Evolutionary conservation across 1,140 invertebrate species (phyloP).

Genomic region (Drosophila sechellia): DNA sequence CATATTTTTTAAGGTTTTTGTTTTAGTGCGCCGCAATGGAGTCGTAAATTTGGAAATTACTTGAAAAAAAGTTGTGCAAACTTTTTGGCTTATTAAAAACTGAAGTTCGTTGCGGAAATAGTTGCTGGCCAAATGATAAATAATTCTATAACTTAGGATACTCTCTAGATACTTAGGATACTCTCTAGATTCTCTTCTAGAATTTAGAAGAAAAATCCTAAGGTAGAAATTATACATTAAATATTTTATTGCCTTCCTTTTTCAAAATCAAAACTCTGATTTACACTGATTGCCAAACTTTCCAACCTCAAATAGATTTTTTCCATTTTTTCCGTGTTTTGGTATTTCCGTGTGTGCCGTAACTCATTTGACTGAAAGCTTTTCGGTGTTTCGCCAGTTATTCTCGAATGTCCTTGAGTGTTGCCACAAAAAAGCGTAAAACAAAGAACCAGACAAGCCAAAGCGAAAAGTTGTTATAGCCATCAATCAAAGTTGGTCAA

Average conservation of each 20-base stretch:
- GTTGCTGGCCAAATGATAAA: slow-evolving; percentile 23
- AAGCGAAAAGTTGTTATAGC: slow-evolving; percentile 47
- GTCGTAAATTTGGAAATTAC: slow-evolving; percentile 52
- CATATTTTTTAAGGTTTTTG: slow-evolving; percentile 42
- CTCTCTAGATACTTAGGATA: too few relatives aligned
- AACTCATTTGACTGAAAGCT: slow-evolving; percentile 79
- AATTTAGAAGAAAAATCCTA: background rate
- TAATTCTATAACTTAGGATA: slow-evolving; percentile 14
- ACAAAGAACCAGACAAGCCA: slow-evolving; percentile 29
- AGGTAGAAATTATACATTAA: background rate
- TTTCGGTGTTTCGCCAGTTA: slow-evolving; percentile 58
- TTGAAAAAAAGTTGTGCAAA: slow-evolving; percentile 31
- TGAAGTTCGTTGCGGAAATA: slow-evolving; percentile 18
- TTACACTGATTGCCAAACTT: slow-evolving; percentile 51
- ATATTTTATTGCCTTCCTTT: slow-evolving; percentile 3
- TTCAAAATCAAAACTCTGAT: slow-evolving; percentile 9
- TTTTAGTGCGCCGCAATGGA: slow-evolving; percentile 35
- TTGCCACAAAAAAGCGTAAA: slow-evolving; percentile 28
- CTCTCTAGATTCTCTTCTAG: background rate
- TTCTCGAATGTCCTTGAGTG: slow-evolving; percentile 52
- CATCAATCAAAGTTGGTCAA: slow-evolving; percentile 50
- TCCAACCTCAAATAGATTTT: slow-evolving; percentile 24
- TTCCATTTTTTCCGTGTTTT: slow-evolving; percentile 5
- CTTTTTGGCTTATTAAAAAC: slow-evolving; percentile 39
- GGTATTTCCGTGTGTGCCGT: slow-evolving; percentile 16